These are phyloP conservation scores for Bolborhynchus lineola DNA, from an alignment of 2,113 vertebrate genomes.

Conservation along the genomic window DNA sequence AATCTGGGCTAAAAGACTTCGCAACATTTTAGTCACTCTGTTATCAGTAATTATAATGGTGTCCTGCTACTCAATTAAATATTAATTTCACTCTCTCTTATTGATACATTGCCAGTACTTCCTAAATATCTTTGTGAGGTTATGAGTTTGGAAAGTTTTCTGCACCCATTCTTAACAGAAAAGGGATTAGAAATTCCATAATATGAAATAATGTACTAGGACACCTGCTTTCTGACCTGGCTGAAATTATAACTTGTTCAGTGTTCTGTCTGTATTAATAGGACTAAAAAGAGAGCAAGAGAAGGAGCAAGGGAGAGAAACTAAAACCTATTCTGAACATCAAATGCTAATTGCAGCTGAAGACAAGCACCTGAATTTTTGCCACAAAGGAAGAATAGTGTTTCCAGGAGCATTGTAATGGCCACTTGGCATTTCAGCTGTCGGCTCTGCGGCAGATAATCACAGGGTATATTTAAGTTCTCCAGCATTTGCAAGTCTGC, in stretches of 20 bases:
- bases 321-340: constrained; percentile 29
- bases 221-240: constrained; percentile 32
- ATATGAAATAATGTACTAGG: not conserved
- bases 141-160: not conserved
- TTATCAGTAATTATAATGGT: not conserved
- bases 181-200: constrained; percentile 12
- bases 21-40: not conserved
- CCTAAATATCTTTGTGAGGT: not conserved
- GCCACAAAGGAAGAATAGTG: constrained; percentile 23
- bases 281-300: not conserved
- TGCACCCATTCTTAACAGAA: not conserved
- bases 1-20: not conserved
- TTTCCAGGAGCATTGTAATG: not conserved
- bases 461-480: constrained; percentile 51
- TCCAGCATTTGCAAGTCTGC: constrained; percentile 48
- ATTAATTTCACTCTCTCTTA: not conserved
- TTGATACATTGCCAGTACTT: not conserved
- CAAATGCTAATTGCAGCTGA: constrained; percentile 47
- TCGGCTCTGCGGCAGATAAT: constrained; percentile 37
- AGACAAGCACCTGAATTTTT: constrained; percentile 46
- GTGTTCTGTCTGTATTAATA: constrained; percentile 6
- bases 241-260: constrained; percentile 26
- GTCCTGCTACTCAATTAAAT: not conserved
- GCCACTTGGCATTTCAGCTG: constrained; percentile 37
- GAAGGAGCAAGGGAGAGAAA: not conserved